phyloP scores from a whole-genome alignment of 2,888 invertebrate genomes.

The Disparrhopalites patrizii region DNA sequence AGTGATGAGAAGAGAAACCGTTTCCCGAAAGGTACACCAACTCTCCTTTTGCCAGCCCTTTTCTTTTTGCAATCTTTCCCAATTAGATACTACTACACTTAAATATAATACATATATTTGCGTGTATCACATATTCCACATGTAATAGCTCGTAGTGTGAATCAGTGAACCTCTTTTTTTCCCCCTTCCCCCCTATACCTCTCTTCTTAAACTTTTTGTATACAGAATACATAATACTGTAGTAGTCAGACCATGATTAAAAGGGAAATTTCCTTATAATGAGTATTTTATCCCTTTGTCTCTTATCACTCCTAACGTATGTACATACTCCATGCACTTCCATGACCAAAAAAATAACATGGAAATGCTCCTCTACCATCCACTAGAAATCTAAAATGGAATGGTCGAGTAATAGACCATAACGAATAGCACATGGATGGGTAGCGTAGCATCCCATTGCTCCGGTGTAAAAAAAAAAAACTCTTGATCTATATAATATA shows the following conservation, averaged over 20 bases:
- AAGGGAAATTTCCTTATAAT: slow-evolving; percentile 21
- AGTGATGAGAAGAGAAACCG: too few species aligned
- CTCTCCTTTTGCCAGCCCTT: too few species aligned
- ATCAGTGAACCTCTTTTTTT: not conserved
- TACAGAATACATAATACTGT: slow-evolving; percentile 2
- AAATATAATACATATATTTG: too few species aligned
- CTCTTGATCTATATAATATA: too few species aligned
- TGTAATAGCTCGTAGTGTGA: too few species aligned
- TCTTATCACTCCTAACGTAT: not conserved
- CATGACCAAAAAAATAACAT: too few species aligned
- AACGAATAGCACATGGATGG: slow-evolving; percentile 37
- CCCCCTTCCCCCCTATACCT: not conserved
- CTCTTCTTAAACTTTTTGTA: not conserved
- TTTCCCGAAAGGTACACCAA: too few species aligned
- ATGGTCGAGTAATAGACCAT: slow-evolving; percentile 46
- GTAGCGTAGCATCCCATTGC: slow-evolving; percentile 14
- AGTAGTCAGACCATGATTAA: slow-evolving; percentile 21
- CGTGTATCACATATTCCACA: too few species aligned
- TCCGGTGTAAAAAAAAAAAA: too few species aligned
- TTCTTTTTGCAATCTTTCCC: too few species aligned
- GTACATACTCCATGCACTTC: too few species aligned
- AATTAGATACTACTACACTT: too few species aligned
- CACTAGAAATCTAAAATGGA: slow-evolving; percentile 21
- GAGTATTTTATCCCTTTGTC: not conserved
- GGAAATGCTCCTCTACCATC: not conserved